Evolutionary conservation across 2,113 vertebrate species (phyloP).

Genomic region (Planiliza haematocheilus): DNA sequence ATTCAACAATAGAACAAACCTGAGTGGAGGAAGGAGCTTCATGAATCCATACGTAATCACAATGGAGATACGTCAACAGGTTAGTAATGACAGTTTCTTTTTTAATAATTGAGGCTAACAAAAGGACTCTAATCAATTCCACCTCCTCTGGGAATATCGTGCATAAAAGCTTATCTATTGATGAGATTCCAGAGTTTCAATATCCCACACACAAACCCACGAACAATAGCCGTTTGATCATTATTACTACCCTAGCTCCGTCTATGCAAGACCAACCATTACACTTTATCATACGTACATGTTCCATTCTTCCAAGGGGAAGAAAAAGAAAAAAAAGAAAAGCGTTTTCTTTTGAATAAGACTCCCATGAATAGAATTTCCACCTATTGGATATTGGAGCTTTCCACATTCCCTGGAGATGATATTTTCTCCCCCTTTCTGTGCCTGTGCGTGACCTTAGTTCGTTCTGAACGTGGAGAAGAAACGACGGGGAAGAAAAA

Average conservation of each 20-base stretch:
- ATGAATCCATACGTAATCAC: constrained; percentile 17
- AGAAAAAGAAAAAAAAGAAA: no score
- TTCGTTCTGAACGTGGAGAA: constrained; percentile 33
- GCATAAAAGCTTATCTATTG: constrained; percentile 46
- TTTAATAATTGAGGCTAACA: constrained; percentile 26
- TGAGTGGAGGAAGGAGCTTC: neutral
- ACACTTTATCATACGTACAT: constrained; percentile 22
- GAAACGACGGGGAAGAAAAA: constrained; percentile 34
- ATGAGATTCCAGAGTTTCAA: constrained; percentile 53
- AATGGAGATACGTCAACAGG: constrained; percentile 23
- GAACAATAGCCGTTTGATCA: constrained; percentile 43
- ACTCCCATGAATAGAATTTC: constrained; percentile 3
- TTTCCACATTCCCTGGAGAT: neutral
- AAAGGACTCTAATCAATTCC: constrained; percentile 56
- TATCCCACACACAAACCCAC: constrained; percentile 20
- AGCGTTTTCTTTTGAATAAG: neutral
- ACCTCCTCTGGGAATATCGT: constrained; percentile 38
- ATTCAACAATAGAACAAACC: neutral
- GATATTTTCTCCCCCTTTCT: neutral
- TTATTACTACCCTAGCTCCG: neutral
- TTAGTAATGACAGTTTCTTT: constrained; percentile 40
- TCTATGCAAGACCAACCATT: constrained; percentile 16
- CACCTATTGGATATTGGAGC: neutral
- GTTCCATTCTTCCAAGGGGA: neutral
- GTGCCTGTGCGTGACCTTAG: constrained; percentile 21